phyloP scores from a whole-genome alignment of 2,888 invertebrate genomes.

The Bimastos eiseni region DNA sequence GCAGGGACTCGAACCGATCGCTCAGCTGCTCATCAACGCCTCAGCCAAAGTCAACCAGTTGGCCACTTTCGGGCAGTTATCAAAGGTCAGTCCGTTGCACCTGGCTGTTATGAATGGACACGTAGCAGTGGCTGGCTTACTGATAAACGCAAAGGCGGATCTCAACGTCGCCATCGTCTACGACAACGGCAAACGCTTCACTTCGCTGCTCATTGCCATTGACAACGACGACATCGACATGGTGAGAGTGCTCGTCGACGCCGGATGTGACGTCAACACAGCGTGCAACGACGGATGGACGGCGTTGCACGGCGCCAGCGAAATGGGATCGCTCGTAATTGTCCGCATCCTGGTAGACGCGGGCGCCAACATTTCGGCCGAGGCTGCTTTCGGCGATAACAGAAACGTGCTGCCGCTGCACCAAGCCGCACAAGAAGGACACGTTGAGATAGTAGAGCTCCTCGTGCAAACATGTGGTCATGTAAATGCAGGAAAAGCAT shows the following conservation, averaged over 20 bases:
- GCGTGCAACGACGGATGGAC: conserved; percentile 46
- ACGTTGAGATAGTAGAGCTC: conserved; percentile 36
- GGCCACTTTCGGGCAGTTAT: conserved; percentile 41
- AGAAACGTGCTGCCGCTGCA: conserved; percentile 40
- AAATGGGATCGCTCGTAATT: conserved; percentile 39
- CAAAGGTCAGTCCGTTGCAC: conserved; percentile 43
- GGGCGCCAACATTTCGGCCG: conserved; percentile 28
- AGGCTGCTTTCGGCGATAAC: conserved; percentile 42
- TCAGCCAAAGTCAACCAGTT: conserved; percentile 37
- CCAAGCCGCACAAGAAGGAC: conserved; percentile 45
- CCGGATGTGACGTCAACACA: conserved; percentile 49
- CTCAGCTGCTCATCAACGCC: conserved; percentile 33
- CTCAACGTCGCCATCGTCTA: conserved; percentile 38
- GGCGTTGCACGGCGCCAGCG: conserved; percentile 48
- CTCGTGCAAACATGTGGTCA: conserved; percentile 37
- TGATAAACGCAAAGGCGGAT: conserved; percentile 36
- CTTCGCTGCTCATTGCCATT: conserved; percentile 49
- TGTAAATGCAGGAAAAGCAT: conserved; percentile 40
- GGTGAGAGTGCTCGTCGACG: conserved; percentile 44
- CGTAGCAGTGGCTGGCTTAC: conserved; percentile 30
- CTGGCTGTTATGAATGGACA: conserved; percentile 43
- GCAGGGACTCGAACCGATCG: conserved; percentile 40
- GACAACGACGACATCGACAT: conserved; percentile 47
- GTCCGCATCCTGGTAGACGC: conserved; percentile 38
- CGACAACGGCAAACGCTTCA: conserved; percentile 42